Percentiles rank a stretch among this genome's conserved stretches.
phyloP scores from a whole-genome alignment of 2,113 vertebrate species.

The Anser brachyrhynchus region DNA sequence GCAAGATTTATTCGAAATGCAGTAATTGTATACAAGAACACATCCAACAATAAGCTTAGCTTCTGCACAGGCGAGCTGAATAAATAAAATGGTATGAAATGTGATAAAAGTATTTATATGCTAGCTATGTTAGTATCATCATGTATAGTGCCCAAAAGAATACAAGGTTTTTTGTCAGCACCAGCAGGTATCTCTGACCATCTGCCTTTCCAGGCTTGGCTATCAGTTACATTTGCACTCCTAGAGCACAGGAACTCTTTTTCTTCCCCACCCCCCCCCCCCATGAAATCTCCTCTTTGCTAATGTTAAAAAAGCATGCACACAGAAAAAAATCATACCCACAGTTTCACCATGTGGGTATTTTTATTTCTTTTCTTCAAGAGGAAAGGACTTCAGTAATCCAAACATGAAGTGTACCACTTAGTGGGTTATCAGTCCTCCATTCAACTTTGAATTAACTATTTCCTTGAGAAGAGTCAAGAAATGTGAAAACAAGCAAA shows the following conservation, averaged over 20 bases:
- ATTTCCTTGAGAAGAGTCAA: not conserved
- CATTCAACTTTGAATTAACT: not conserved
- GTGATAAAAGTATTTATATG: not conserved
- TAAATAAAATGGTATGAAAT: not conserved
- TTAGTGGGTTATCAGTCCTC: not conserved
- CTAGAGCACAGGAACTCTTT: not conserved
- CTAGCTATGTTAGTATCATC: not conserved
- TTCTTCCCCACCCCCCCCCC: not conserved
- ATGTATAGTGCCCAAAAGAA: not conserved
- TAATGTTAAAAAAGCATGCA: not conserved
- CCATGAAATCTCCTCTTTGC: not conserved
- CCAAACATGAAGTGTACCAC: not conserved
- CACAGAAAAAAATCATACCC: rapidly evolving
- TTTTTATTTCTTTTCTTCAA: not conserved
- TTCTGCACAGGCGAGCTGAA: not conserved
- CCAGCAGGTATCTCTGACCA: not conserved
- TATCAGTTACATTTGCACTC: not conserved
- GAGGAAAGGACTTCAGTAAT: not conserved
- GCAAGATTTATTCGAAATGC: not conserved
- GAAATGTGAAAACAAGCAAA: not conserved
- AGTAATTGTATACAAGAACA: not conserved
- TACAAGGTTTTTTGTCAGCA: not conserved
- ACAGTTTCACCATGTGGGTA: rapidly evolving
- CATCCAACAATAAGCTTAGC: not conserved
- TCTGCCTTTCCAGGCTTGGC: not conserved